Evolutionary conservation across 1,140 invertebrate genomes (phyloP).

Genomic region (Zaprionus camerounensis): DNA sequence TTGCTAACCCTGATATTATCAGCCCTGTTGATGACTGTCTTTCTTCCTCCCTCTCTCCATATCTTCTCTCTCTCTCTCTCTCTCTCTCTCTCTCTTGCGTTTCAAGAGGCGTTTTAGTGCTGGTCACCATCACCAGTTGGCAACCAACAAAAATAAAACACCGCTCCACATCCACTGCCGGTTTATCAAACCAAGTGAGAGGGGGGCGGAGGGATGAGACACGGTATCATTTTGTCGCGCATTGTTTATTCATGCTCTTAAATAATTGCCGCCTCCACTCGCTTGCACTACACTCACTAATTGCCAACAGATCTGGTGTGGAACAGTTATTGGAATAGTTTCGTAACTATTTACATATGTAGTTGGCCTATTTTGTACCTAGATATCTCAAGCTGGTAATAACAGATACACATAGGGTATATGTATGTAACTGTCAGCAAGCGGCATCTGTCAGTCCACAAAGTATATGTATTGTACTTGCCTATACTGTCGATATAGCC

Average conservation of each 20-base stretch:
- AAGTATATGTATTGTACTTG: too few relatives aligned
- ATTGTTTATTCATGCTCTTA: slow-evolving; percentile 43
- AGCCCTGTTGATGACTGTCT: slow-evolving; percentile 25
- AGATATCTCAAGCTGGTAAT: too few relatives aligned
- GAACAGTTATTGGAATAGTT: background rate
- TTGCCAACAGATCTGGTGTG: background rate
- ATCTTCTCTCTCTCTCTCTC: background rate
- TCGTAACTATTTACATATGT: too few relatives aligned
- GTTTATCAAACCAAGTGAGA: slow-evolving; percentile 11
- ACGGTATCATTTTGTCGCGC: slow-evolving; percentile 3
- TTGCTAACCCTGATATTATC: slow-evolving; percentile 18
- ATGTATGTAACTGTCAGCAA: too few relatives aligned
- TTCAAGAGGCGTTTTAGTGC: slow-evolving; percentile 37
- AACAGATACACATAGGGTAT: too few relatives aligned
- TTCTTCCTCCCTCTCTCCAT: background rate
- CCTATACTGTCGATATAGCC: too few relatives aligned
- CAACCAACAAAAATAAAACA: slow-evolving; percentile 7
- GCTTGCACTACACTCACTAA: background rate
- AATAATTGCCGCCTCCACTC: slow-evolving; percentile 17
- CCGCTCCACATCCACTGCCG: slow-evolving; percentile 25
- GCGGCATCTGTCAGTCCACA: too few relatives aligned
- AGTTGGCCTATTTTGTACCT: too few relatives aligned
- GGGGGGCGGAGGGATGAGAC: background rate
- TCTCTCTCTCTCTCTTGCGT: background rate
- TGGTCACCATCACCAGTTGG: slow-evolving; percentile 21